A percentile compares a stretch with the other conserved stretches of the same genome.
These are phyloP conservation scores for Aplysina aerophoba DNA, from an alignment of 37 sponge, comb jelly and placozoan species.

Conservation along the genomic window DNA sequence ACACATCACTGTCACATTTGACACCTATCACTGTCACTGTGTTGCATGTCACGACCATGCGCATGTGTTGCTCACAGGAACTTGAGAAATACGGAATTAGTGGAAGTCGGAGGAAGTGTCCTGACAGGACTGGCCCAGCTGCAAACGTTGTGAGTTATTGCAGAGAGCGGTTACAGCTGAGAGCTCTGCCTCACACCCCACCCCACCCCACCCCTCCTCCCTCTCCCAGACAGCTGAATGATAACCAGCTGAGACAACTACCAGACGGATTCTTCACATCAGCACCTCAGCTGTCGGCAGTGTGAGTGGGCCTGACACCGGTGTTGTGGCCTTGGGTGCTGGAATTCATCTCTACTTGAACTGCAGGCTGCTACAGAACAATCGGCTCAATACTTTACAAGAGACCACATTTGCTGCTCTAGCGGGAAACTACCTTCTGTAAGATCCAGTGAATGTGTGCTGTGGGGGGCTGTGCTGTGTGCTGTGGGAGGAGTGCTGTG, in stretches of 20 bases:
- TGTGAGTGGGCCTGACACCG: background rate
- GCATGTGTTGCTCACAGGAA: too few species aligned
- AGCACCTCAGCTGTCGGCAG: background rate
- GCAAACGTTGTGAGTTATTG: constrained; percentile 30
- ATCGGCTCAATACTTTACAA: constrained; percentile 5
- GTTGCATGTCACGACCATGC: too few species aligned
- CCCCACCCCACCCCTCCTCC: background rate
- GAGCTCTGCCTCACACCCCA: too few species aligned
- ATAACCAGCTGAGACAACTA: constrained; percentile 14
- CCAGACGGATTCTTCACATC: constrained; percentile 19
- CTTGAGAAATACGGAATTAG: constrained; percentile 42
- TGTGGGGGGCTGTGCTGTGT: too few species aligned
- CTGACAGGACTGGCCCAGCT: constrained; percentile 43
- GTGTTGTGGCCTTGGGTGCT: background rate
- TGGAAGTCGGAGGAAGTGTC: background rate
- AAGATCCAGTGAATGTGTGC: background rate
- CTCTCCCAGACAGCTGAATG: background rate
- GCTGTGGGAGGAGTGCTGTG: too few species aligned
- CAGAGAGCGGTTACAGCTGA: too few species aligned
- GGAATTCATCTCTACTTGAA: background rate
- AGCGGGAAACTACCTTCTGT: background rate
- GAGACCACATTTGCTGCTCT: background rate
- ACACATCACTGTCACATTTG: background rate
- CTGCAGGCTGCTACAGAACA: background rate
- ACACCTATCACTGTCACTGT: background rate